Evolutionary conservation across 2,888 invertebrate species (phyloP).

Genomic region (Caenorhabditis sulstoni): DNA sequence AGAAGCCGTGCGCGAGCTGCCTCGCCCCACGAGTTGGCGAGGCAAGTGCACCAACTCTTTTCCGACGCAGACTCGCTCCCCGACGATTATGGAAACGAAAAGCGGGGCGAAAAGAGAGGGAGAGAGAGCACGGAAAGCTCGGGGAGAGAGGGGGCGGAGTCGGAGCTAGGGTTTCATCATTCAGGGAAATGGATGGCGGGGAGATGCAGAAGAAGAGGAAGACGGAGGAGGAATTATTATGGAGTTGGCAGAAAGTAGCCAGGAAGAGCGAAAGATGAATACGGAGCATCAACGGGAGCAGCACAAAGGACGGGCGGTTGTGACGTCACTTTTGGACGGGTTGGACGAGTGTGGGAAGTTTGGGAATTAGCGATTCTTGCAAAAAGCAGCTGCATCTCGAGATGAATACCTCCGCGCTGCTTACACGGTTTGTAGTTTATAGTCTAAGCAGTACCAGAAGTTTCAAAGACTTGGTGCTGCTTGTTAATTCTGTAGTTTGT

Average conservation of each 20-base stretch:
- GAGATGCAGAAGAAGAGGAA: neutral
- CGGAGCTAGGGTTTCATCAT: conserved; percentile 45
- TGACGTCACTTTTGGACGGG: neutral
- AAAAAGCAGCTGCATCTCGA: conserved; percentile 1
- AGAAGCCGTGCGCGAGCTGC: neutral
- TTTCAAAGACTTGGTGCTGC: neutral
- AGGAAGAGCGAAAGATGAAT: conserved; percentile 12
- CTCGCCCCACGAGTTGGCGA: neutral
- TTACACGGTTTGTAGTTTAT: neutral
- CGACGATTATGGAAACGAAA: conserved; percentile 54
- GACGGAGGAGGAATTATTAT: conserved; percentile 5
- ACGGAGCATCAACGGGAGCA: neutral
- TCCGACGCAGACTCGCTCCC: neutral
- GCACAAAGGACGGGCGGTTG: too few relatives aligned
- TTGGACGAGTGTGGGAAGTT: too few relatives aligned
- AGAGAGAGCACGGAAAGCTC: neutral
- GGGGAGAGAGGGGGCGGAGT: conserved; percentile 3
- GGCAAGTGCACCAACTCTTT: conserved; percentile 9
- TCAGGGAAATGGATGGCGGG: neutral
- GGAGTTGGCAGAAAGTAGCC: neutral
- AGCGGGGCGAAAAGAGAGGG: neutral
- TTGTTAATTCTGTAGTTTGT: too few relatives aligned
- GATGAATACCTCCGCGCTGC: too few relatives aligned
- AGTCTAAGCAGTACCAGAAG: neutral
- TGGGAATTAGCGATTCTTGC: neutral